These are phyloP conservation scores for Julus scanicus DNA, from an alignment of 2,888 invertebrate species.

Conservation along the genomic window DNA sequence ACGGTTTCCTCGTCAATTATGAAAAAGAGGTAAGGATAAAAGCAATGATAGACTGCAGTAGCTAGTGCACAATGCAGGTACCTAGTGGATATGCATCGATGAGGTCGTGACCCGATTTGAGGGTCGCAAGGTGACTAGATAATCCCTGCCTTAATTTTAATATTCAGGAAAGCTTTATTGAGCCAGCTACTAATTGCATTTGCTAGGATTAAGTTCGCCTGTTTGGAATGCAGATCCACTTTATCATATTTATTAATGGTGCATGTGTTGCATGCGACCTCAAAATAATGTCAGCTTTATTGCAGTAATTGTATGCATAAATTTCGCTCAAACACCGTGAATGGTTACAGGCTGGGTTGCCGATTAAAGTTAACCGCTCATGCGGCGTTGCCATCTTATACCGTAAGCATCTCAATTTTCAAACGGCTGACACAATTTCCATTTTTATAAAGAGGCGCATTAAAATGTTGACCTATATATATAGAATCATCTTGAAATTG, in stretches of 20 bases:
- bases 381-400: background rate
- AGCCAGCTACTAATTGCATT: constrained; percentile 2
- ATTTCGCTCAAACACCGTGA: background rate
- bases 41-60: background rate
- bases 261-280: constrained; percentile 28
- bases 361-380: constrained; percentile 3
- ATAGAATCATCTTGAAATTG: background rate
- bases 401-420: background rate
- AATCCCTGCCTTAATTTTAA: background rate
- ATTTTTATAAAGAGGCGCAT: background rate
- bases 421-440: background rate
- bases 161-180: background rate
- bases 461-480: background rate
- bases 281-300: constrained; percentile 9
- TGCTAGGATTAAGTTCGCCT: background rate
- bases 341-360: background rate
- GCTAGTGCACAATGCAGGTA: background rate
- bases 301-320: constrained; percentile 1
- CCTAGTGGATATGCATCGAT: background rate
- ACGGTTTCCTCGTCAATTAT: background rate
- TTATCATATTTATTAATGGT: constrained; percentile 3
- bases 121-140: background rate
- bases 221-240: background rate
- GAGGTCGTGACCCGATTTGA: background rate
- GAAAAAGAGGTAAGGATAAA: background rate